Evolutionary conservation across 2,888 invertebrate species (phyloP), one percentile per base, ranked within the genome.

Genomic region (Platypus cylindrus): DNA sequence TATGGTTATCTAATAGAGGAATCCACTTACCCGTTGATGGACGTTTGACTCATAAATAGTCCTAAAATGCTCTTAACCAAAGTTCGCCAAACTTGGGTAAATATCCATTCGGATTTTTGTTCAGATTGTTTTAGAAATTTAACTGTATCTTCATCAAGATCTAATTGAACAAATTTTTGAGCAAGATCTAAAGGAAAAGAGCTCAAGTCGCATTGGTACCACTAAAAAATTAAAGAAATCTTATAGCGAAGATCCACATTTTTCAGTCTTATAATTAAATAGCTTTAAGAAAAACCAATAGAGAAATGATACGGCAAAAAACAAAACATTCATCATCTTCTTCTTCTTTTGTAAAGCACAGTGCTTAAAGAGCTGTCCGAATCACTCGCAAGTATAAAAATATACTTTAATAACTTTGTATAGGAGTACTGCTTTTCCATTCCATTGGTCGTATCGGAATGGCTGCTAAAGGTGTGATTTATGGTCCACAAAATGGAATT

Each of bases 21-120:
- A n/a, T n/a, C n/a, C 17, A 71, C 76, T 75, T 62, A 87, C 76
- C 94, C 94, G 65, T 95, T 97, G 45, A 93, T 85, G 48, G 91
- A 90, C 2, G 95, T 97, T 58, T 85, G 81, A 17, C 90, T 85
- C 79, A 94, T 83, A 66, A 95, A 90, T 64, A 81, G 76, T 44
- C 81, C 77, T 13, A 95, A 70, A 24, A 94, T 64, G n/a, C 83
- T 73, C 51, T 83, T 80, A 11, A 84, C 85, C 22, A 95, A 50
- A 22, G 85, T 75, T 63, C 94, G 87, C 79, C 86, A 90, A 42
- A 93, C 68, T 63, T 97, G 91, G 16, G 84, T 76, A 64, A 89
- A 77, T 37, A 94, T 64, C 71, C 82, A 83, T 48, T 86, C 81
- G 3, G 86, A 82, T 58, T 85, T 83, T 47, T 81, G 78, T 45